Evolutionary conservation across 1,140 invertebrate genomes (phyloP).

Genomic region (Drosophila willistoni): DNA sequence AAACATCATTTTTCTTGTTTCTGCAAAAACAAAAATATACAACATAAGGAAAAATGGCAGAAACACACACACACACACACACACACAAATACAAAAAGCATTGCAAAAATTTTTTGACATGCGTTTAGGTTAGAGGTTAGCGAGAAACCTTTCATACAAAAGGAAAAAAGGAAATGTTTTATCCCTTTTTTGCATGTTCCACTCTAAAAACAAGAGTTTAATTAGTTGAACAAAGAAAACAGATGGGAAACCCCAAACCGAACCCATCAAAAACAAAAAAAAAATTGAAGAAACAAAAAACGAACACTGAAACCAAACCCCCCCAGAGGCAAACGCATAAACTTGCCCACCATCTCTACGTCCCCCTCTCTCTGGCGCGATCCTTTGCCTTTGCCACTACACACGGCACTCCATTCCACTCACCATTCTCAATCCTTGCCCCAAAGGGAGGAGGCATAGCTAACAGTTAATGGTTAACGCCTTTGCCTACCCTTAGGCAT

Average conservation of each 20-base stretch:
- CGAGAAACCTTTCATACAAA: slow-evolving; percentile 15
- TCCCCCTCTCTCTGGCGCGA: no score
- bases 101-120: slow-evolving; percentile 60
- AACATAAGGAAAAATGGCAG: neutral
- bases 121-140: slow-evolving; percentile 37
- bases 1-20: slow-evolving; percentile 73
- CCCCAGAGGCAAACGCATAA: slow-evolving; percentile 44
- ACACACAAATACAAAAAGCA: slow-evolving; percentile 52
- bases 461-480: slow-evolving; percentile 66
- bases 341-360: neutral
- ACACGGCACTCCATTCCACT: neutral
- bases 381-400: no score
- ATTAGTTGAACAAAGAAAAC: slow-evolving; percentile 63
- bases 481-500: slow-evolving; percentile 53
- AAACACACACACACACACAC: slow-evolving; percentile 36
- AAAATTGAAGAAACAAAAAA: slow-evolving; percentile 32
- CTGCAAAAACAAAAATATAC: slow-evolving; percentile 35
- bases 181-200: slow-evolving; percentile 47
- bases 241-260: slow-evolving; percentile 14
- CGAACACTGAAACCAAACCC: slow-evolving; percentile 24
- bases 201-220: slow-evolving; percentile 65
- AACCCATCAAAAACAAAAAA: slow-evolving; percentile 8
- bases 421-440: slow-evolving; percentile 9
- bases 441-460: slow-evolving; percentile 56
- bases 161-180: slow-evolving; percentile 49